phyloP scores from a whole-genome alignment of 2,113 vertebrate genomes.

The Isichthys henryi region DNA sequence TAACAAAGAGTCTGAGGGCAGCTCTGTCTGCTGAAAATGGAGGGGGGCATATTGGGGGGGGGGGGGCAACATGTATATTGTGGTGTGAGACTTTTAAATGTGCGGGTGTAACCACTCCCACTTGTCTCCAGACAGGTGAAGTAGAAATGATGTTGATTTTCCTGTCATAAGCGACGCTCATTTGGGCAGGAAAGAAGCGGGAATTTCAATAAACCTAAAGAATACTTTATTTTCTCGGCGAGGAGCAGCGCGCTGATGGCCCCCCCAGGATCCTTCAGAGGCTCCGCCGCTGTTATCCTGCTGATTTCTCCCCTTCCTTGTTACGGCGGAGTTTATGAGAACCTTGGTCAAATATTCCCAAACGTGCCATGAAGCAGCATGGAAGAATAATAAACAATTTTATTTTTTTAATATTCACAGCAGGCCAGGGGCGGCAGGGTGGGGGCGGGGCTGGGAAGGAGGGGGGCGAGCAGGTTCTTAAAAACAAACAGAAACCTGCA shows the following conservation, averaged over 20 bases:
- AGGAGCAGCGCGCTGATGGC: conserved; percentile 32
- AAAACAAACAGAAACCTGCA: not conserved
- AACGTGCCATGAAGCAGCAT: conserved; percentile 36
- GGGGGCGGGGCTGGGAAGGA: not conserved
- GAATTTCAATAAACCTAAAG: conserved; percentile 49
- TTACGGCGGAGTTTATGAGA: conserved; percentile 48
- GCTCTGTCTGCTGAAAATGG: conserved; percentile 27
- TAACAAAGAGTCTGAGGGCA: conserved; percentile 42
- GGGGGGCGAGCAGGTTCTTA: conserved; percentile 22
- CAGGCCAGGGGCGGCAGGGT: conserved; percentile 24
- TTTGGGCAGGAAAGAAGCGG: conserved; percentile 36
- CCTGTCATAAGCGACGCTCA: conserved; percentile 37
- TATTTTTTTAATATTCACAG: conserved; percentile 49
- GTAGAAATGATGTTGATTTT: conserved; percentile 35
- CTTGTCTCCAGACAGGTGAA: conserved; percentile 26
- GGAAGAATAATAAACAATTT: conserved; percentile 43
- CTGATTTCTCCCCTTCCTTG: conserved; percentile 34
- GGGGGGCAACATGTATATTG: conserved; percentile 1
- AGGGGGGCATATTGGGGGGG: not conserved
- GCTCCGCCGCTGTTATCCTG: conserved; percentile 37
- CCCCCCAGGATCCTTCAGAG: conserved; percentile 32
- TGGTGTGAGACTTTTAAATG: conserved; percentile 16
- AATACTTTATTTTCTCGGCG: conserved; percentile 50
- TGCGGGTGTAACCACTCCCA: conserved; percentile 25
- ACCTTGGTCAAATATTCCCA: conserved; percentile 38